Base-by-base conservation (phyloP, 2,888 invertebrate species). In the Artemia sinica region DNA sequence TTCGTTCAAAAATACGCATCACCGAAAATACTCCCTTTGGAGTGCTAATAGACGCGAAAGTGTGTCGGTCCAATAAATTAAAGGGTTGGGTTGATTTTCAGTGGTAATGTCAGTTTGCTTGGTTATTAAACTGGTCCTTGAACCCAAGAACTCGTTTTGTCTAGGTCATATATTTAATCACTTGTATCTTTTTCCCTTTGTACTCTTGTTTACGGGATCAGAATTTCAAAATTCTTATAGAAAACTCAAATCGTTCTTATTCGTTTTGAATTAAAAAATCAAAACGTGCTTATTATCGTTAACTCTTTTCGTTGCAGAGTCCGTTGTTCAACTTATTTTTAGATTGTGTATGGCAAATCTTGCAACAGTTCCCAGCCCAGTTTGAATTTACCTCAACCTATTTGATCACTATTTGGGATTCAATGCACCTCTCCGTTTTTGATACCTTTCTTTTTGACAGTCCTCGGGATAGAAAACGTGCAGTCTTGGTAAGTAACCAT, bases 371-470 rank as follows among this genome's bases (percentile, higher is more conserved):
- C 79, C 93, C 93, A 0, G 82, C 86, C 1, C 85, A 87, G 73
- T 94, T 96, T 80, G 90, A 93, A 79, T 92, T 90, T 80, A 87
- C 91, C 18, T 91, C 93, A 79, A 90, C 89, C 0, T 93, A 92
- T 79, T 83, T 97, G 73, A 91, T 91, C 0, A 87, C 91, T 0
- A 77, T 96, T 49, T 94, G 94, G 92, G 95, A 96, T 79, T 84
- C 88, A 50, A 84, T 87, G 13, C 88, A 91, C 75, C 82, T 91
- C 73, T 90, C 93, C 12, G 81, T 94, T 68, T 93, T 93, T 76
- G 91, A 92, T 74, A 93, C 93, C 52, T 95, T 95, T 80, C 83
- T 94, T 71, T 94, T 94, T 76, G 91, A 93, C 78, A 87, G 86
- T 73, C 87, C 88, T 72, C 82, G 86, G 73, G 90, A 91, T 74